Conservation (phyloP, 92 coral and sea anemone genomes). For the Zoanthus sansibaricus region DNA sequence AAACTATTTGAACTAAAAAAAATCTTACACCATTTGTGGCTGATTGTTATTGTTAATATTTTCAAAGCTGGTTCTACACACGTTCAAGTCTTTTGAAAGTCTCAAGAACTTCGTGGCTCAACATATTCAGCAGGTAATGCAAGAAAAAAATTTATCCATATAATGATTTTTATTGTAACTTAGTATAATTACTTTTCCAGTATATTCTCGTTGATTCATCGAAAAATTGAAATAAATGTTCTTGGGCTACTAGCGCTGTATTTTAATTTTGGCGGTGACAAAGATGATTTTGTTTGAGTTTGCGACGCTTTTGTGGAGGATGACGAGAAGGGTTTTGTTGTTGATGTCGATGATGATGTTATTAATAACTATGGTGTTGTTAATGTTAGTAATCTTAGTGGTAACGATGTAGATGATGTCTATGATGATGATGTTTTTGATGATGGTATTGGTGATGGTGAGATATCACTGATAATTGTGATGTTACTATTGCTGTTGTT, state of each 20-base stretch:
- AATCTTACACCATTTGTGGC: not conserved
- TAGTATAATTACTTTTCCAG: too few species aligned
- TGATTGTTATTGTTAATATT: not conserved
- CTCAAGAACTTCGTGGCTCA: constrained; percentile 69
- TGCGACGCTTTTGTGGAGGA: too few species aligned
- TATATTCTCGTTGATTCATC: too few species aligned
- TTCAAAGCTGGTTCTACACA: constrained; percentile 80
- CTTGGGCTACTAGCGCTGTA: too few species aligned
- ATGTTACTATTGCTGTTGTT: not conserved
- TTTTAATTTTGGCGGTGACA: too few species aligned
- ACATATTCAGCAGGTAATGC: constrained; percentile 73
- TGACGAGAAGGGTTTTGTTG: too few species aligned
- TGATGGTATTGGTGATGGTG: not conserved
- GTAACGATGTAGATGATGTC: not conserved
- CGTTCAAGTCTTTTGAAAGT: constrained; percentile 68
- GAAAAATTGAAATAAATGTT: too few species aligned
- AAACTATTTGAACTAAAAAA: too few species aligned
- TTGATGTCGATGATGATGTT: not conserved
- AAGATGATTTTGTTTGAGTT: too few species aligned
- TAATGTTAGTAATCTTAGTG: not conserved
- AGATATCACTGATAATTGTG: not conserved
- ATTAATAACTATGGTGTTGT: not conserved
- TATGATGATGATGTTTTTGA: not conserved
- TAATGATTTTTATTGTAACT: not conserved
- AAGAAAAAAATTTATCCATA: not conserved